Percentiles rank a stretch among this genome's conserved stretches.
Evolutionary conservation across 2,797 vertebrate genomes (phyloP).

Genomic region (Aplochiton taeniatus): DNA sequence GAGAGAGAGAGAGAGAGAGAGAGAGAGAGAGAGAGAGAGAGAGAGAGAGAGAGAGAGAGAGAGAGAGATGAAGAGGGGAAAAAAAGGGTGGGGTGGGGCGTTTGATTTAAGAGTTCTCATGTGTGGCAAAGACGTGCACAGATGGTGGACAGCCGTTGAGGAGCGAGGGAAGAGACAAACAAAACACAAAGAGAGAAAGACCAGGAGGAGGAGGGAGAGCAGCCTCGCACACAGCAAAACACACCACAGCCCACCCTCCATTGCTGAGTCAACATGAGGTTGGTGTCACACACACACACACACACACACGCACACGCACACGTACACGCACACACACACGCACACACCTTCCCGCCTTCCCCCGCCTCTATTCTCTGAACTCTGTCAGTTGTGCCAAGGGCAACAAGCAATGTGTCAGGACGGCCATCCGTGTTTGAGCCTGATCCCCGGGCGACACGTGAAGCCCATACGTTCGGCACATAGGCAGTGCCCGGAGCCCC

Average conservation of each 20-base stretch:
- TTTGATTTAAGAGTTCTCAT: constrained; percentile 47
- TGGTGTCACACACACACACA: constrained; percentile 20
- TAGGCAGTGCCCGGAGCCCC: constrained; percentile 41
- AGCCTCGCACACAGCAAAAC: constrained; percentile 19
- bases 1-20: constrained; percentile 10
- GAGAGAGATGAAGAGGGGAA: constrained; percentile 2
- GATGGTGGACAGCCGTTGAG: constrained; percentile 38
- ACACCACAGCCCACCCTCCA: constrained; percentile 7
- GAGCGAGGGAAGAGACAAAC: constrained; percentile 6
- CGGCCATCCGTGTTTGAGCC: constrained; percentile 26
- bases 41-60: constrained; percentile 10
- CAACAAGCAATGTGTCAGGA: constrained; percentile 36
- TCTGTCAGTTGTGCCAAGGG: constrained; percentile 19
- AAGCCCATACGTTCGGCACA: constrained; percentile 31
- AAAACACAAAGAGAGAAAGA: constrained; percentile 13
- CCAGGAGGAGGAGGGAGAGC: constrained; percentile 3
- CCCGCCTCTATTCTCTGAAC: constrained; percentile 6
- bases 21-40: constrained; percentile 4
- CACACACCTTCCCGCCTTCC: not conserved
- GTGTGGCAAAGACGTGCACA: constrained; percentile 47
- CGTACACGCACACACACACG: not conserved
- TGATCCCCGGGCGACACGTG: constrained; percentile 23
- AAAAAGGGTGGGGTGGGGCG: not conserved
- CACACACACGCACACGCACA: not conserved
- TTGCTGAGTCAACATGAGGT: constrained; percentile 25